Base-by-base conservation (phyloP, 2,888 invertebrate genomes). In the Deilephila elpenor region DNA sequence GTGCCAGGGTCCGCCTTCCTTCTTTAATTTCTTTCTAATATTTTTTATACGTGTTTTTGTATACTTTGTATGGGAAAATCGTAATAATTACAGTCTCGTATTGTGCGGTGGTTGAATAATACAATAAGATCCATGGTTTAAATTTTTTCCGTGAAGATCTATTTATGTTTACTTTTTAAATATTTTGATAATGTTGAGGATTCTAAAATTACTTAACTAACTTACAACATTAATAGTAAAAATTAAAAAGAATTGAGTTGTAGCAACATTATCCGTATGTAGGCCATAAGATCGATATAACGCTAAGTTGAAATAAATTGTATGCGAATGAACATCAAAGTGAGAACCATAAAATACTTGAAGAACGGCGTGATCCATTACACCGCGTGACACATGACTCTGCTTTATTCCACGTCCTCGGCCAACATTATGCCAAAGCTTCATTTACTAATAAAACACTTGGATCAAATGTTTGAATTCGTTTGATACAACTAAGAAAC, bases 361-460 rank as follows among this genome's bases (percentile, higher is more conserved):
- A n/a, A 56, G n/a, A n/a, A 56, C n/a, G 56, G 56, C 56, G n/a
- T 56, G 56, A 56, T 56, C 56, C 56, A 56, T 56, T 56, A 56
- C n/a, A n/a, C n/a, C 56, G n/a, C n/a, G 56, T 56, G 56, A 56
- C 56, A 56, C 56, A 56, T 56, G 56, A 56, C 56, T 56, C 6
- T 7, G 56, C 56, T 56, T 56, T 56, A 56, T 56, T 56, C 56
- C 56, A 56, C 56, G 56, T 5, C n/a, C n/a, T 14, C n/a, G n/a
- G 56, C n/a, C 19, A n/a, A 56, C n/a, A 56, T 56, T 56, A n/a
- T 56, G 56, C 56, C n/a, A 56, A 56, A 2, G 56, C 56, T 19
- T 56, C 19, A 56, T 56, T 56, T 56, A 19, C 56, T n/a, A 19
- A n/a, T n/a, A 56, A 19, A n/a, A 56, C n/a, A 56, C 5, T 56